Percentiles rank a stretch among this genome's conserved stretches.
phyloP scores from a whole-genome alignment of 2,888 invertebrate genomes.

The Drosophila histrio region DNA sequence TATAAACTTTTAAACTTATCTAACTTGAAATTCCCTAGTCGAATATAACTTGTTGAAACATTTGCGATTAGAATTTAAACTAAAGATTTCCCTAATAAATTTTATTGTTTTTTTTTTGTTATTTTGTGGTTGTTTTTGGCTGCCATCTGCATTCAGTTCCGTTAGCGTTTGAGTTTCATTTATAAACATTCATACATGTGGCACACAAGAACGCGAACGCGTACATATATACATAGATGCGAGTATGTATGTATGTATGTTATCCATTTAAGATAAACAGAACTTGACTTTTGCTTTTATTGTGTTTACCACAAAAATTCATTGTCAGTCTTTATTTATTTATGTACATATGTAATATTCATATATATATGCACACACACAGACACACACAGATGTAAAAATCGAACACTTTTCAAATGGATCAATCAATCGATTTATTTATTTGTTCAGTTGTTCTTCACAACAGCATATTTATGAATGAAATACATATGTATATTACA shows the following conservation, averaged over 20 bases:
- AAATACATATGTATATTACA: background rate
- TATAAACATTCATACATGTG: conserved; percentile 23
- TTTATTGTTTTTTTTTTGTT: background rate
- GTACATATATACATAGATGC: background rate
- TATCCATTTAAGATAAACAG: conserved; percentile 40
- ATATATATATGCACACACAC: conserved; percentile 6
- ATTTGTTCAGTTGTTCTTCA: conserved; percentile 12
- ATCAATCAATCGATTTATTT: conserved; percentile 2
- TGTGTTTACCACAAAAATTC: conserved; percentile 31
- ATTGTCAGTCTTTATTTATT: conserved; percentile 28
- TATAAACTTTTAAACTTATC: background rate
- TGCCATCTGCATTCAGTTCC: conserved; percentile 19
- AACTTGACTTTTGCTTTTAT: conserved; percentile 28
- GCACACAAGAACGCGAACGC: conserved; percentile 12
- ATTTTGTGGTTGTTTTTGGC: conserved; percentile 10
- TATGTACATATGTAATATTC: conserved; percentile 16
- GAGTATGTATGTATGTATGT: conserved; percentile 4
- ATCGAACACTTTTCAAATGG: background rate
- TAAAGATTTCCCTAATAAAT: conserved; percentile 13
- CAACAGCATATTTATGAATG: conserved; percentile 1
- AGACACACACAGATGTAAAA: background rate
- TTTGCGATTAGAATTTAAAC: conserved; percentile 5
- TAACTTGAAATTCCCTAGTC: background rate
- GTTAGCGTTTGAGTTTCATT: conserved; percentile 19
- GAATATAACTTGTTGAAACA: background rate